phyloP scores from a whole-genome alignment of 2,797 vertebrate genomes.

The Sitta carolinensis region DNA sequence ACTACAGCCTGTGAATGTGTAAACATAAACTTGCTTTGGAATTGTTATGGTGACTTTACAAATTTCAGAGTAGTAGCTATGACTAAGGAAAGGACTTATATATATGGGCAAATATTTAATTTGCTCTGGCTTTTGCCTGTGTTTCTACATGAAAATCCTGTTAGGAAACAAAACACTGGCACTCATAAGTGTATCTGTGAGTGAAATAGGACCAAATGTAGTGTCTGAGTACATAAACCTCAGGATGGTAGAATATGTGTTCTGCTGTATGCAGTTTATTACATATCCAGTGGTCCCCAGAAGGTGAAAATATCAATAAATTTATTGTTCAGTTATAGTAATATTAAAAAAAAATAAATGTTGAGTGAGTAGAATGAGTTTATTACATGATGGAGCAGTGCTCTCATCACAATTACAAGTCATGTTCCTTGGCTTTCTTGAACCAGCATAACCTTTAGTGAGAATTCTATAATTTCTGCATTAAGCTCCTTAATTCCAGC shows the following conservation, averaged over 20 bases:
- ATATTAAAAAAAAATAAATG: neutral
- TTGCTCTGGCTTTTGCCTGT: neutral
- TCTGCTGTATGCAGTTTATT: neutral
- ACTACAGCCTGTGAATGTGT: neutral
- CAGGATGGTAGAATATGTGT: neutral
- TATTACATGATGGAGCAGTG: neutral
- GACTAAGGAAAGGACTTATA: neutral
- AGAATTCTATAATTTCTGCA: neutral
- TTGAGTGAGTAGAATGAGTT: neutral
- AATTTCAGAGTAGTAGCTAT: neutral
- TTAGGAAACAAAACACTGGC: neutral
- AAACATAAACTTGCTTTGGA: neutral
- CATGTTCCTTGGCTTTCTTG: neutral
- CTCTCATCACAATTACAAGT: neutral
- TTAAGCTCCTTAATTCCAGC: neutral
- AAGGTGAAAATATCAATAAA: neutral
- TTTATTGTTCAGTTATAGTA: neutral
- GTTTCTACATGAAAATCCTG: neutral
- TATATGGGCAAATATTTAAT: neutral
- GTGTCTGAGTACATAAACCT: neutral
- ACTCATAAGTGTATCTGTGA: neutral
- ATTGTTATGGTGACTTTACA: neutral
- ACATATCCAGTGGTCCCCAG: neutral
- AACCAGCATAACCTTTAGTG: neutral
- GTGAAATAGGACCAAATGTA: neutral